phyloP scores from a whole-genome alignment of 2,113 vertebrate species.

The Pseudorhombus dupliciocellatus region DNA sequence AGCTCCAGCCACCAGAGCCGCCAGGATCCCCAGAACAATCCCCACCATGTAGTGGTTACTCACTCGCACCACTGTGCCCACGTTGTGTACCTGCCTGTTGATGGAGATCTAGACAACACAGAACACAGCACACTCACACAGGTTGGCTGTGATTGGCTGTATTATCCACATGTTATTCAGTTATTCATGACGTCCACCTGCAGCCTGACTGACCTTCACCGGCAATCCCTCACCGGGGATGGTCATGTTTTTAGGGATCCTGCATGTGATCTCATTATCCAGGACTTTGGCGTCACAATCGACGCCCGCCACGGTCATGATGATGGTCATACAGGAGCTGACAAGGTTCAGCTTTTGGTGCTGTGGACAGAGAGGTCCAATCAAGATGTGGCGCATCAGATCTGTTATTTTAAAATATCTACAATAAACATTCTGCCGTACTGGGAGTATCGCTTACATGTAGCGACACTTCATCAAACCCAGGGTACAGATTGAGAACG shows the following conservation, averaged over 20 bases:
- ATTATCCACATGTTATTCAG: background rate
- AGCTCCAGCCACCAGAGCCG: conserved; percentile 79
- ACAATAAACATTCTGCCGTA: background rate
- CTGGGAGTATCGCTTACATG: conserved; percentile 77
- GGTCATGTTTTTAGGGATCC: conserved; percentile 82
- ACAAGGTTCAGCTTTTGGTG: conserved; percentile 86
- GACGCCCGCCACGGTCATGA: conserved; percentile 85
- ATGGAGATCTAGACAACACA: conserved; percentile 78
- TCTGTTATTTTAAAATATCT: background rate
- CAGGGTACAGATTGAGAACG: conserved; percentile 79
- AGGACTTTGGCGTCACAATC: conserved; percentile 87
- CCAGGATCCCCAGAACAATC: conserved; percentile 81
- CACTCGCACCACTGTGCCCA: conserved; percentile 84
- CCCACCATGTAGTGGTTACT: conserved; percentile 82
- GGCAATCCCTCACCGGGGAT: conserved; percentile 78
- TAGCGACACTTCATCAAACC: conserved; percentile 83
- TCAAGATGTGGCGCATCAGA: background rate
- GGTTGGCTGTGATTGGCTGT: background rate
- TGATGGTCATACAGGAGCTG: conserved; percentile 87
- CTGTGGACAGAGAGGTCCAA: conserved; percentile 70
- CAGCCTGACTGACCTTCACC: conserved; percentile 81
- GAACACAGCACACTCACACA: background rate
- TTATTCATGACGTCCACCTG: background rate
- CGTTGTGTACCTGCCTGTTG: conserved; percentile 79
- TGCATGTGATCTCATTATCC: conserved; percentile 90